Conservation (phyloP, 1,140 invertebrate genomes). For the Neodiprion virginianus region DNA sequence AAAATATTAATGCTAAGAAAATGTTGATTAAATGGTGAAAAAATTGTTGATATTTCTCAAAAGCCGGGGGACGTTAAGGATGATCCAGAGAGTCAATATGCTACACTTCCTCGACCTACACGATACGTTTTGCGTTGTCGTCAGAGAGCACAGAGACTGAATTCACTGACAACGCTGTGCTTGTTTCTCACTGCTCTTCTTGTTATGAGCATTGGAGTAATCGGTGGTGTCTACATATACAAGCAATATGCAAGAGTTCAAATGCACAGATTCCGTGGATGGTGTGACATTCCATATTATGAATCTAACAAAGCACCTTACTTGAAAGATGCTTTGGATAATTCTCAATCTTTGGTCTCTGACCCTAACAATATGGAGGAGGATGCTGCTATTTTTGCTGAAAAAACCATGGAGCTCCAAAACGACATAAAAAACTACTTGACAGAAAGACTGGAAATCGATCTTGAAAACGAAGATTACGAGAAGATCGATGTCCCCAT, state of each 20-base stretch:
- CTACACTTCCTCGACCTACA: conserved; percentile 1
- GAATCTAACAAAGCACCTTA: conserved; percentile 47
- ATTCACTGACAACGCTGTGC: conserved; percentile 71
- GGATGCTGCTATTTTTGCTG: conserved; percentile 40
- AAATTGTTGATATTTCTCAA: neutral
- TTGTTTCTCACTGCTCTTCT: conserved; percentile 76
- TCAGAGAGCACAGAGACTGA: conserved; percentile 60
- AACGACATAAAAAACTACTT: conserved; percentile 61
- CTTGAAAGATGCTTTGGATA: conserved; percentile 44
- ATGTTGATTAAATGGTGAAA: too few species aligned
- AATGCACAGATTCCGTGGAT: conserved; percentile 67
- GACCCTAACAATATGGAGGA: conserved; percentile 42
- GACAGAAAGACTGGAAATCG: conserved; percentile 79
- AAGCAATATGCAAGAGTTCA: conserved; percentile 72
- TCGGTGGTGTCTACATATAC: conserved; percentile 80
- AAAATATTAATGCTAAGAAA: too few species aligned
- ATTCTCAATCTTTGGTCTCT: conserved; percentile 44
- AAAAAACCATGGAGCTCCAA: conserved; percentile 40
- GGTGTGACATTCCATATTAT: conserved; percentile 73
- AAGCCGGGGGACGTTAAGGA: conserved; percentile 42
- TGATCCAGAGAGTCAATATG: conserved; percentile 53
- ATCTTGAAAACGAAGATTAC: conserved; percentile 70
- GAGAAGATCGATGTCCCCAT: conserved; percentile 83
- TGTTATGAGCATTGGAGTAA: conserved; percentile 77
- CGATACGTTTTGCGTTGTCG: neutral